A percentile compares a stretch with the other conserved stretches of the same genome.
phyloP scores from a whole-genome alignment of 2,113 vertebrate species.

The Forbesichthys agassizii region DNA sequence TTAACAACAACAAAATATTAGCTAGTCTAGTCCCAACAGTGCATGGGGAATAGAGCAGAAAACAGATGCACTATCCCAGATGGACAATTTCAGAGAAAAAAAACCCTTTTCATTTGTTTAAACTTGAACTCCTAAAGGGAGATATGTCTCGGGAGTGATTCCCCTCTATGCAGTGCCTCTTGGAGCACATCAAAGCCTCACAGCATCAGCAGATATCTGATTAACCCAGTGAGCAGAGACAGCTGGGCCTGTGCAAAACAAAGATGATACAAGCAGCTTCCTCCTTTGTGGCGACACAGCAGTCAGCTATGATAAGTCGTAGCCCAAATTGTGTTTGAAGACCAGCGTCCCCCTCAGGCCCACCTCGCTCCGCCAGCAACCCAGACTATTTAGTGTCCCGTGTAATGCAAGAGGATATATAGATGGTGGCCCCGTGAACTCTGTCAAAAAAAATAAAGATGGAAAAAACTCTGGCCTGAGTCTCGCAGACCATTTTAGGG shows the following conservation, averaged over 20 bases:
- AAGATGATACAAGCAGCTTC: slow-evolving; percentile 68
- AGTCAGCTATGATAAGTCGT: slow-evolving; percentile 51
- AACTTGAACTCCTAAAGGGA: slow-evolving; percentile 72
- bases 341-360: background rate
- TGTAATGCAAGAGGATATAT: slow-evolving; percentile 71
- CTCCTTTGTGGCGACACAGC: slow-evolving; percentile 47
- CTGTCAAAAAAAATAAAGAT: slow-evolving; percentile 42
- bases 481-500: slow-evolving; percentile 54
- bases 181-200: slow-evolving; percentile 66
- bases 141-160: slow-evolving; percentile 50
- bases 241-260: slow-evolving; percentile 68
- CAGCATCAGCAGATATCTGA: slow-evolving; percentile 56
- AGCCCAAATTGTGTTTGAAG: slow-evolving; percentile 52
- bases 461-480: slow-evolving; percentile 58
- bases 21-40: too few relatives aligned
- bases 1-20: background rate
- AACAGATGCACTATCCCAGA: slow-evolving; percentile 31
- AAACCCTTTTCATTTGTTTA: slow-evolving; percentile 58
- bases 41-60: slow-evolving; percentile 12
- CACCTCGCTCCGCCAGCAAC: slow-evolving; percentile 26
- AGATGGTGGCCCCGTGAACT: slow-evolving; percentile 67
- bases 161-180: slow-evolving; percentile 31
- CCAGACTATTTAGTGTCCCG: slow-evolving; percentile 58
- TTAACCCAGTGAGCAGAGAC: slow-evolving; percentile 60
- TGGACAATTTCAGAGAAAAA: slow-evolving; percentile 15